Base-by-base conservation (phyloP, 2,888 invertebrate genomes). In the Brachypterus glaber region DNA sequence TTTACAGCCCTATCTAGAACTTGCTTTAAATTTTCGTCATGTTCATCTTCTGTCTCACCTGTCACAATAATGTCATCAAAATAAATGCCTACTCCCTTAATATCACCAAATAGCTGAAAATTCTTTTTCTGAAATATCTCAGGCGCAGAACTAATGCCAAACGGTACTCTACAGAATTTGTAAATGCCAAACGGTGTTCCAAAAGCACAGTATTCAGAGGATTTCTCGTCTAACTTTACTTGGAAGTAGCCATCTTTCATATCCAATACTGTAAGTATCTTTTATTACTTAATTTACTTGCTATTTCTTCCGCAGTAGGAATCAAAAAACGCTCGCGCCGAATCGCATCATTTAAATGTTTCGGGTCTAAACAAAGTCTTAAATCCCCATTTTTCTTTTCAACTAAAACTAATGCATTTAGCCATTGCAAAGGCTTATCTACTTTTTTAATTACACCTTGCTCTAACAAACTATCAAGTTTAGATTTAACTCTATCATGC, bases 21-120 rank as follows among this genome's bases (percentile, higher is more conserved):
- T 21, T 35, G 3, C 27, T 41, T 21, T 16, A 49, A 34, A 44
- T 42, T 45, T 13, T 11, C 14, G 24, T 45, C 45, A 41, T 48
- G 45, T 29, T 47, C 46, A 3, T 7, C 7, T 31, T 46, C 39
- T 15, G 24, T 29, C 16, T 9, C 14, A 9, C 41, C 43, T 17
- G 46, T 39, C 11, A 49, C 35, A 8, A 46, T 40, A 11, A 43
- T 26, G 25, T 50, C 45, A 39, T 47, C 46, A 39, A 46, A 45
- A 33, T 45, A 46, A 30, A 44, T 31, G 11, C 38, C 40, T 17
- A 45, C 41, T 2, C 47, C 47, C 4, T 44, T 35, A 17, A 49
- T 33, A 31, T 44, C 40, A 18, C 46, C 48, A 46, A 50, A 48
- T 26, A 50, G 41, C 44, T 49, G 43, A 24, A 32, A 40, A 25